Base-by-base conservation (phyloP, 2,888 invertebrate genomes). In the Hypomecis atomaria region DNA sequence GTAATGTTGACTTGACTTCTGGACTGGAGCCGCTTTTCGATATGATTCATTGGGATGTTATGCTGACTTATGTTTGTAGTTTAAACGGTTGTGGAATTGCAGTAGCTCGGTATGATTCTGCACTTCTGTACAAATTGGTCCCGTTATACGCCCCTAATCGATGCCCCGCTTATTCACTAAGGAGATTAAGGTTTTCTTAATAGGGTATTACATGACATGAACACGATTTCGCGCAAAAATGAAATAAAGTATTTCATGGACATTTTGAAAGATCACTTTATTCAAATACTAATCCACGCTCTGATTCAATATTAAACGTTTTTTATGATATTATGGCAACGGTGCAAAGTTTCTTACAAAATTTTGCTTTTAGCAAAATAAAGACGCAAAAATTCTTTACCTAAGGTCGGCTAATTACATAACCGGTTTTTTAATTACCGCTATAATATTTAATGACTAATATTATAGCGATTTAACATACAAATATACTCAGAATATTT, bases 91-190 rank as follows among this genome's bases (percentile, higher is more conserved):
- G 23, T 38, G 38, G 47, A 44, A 47, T 38, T 38, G 56, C 45
- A 45, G 59, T 40, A 37, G 52, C 34, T 47, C 40, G 33, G 11
- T 40, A 50, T 69, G 55, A 69, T 67, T 65, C 62, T 65, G 65
- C 65, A 67, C 59, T 66, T 64, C 56, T 64, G 62, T 53, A 54
- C 36, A 37, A 53, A 45, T 23, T 34, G 58, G 59, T 48, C 49
- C 67, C 67, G 70, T 66, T 68, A 59, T 61, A 49, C 62, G 70
- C 64, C 66, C 67, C 67, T 70, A 62, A 67, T 70, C 66, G 70
- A 60, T 60, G 66, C 54, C 62, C 67, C n/a, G 65, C 62, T 63
- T 70, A 67, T 57, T 63, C 44, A 62, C 65, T 62, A 64, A 62
- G 61, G 59, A 62, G 62, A 65, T 57, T 40, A 59, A 62, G 58